Evolutionary conservation across 1,140 invertebrate species (phyloP).

Genomic region (Cephus cinctus): DNA sequence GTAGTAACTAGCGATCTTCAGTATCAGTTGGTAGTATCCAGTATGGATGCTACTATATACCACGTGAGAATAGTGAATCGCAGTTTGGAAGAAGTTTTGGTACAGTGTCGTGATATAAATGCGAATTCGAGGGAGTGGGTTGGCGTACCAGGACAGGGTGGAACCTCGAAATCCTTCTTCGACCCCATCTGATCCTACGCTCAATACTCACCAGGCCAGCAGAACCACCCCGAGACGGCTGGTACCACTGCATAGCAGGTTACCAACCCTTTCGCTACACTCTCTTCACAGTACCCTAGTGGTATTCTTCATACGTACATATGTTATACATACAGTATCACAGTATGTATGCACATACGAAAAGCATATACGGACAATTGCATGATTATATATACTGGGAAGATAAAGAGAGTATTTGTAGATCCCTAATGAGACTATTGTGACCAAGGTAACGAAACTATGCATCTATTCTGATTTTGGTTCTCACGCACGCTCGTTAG

Average conservation of each 20-base stretch:
- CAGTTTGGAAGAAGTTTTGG: too few relatives aligned
- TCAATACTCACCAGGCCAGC: constrained; percentile 17
- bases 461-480: too few relatives aligned
- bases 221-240: constrained; percentile 12
- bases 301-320: background rate
- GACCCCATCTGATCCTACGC: constrained; percentile 5
- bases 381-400: background rate
- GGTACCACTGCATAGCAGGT: constrained; percentile 18
- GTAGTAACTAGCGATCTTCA: too few relatives aligned
- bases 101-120: constrained; percentile 13
- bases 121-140: constrained; percentile 9
- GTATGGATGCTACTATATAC: too few relatives aligned
- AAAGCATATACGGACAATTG: background rate
- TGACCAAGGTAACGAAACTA: too few relatives aligned
- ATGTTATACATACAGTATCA: background rate
- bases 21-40: too few relatives aligned
- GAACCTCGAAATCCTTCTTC: constrained; percentile 15
- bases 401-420: constrained; percentile 13
- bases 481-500: too few relatives aligned
- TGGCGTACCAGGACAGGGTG: constrained; percentile 21
- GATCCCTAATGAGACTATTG: constrained; percentile 12
- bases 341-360: background rate
- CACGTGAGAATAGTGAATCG: too few relatives aligned
- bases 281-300: too few relatives aligned
- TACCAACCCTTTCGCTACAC: too few relatives aligned